Evolutionary conservation across 2,888 invertebrate genomes (phyloP).

Genomic region (Drosophila maculinotata): DNA sequence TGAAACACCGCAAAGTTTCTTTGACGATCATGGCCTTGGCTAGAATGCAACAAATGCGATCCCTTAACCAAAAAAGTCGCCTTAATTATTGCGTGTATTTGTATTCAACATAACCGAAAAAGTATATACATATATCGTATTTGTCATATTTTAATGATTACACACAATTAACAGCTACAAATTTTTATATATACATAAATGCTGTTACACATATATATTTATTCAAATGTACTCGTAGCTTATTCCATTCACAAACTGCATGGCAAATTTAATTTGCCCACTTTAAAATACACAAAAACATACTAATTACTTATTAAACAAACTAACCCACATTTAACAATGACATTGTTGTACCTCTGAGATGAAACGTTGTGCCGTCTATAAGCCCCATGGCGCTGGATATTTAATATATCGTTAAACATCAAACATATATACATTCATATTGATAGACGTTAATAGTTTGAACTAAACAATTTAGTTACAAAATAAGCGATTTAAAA

Average conservation of each 20-base stretch:
- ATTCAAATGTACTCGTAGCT: conserved; percentile 29
- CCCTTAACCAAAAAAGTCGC: conserved; percentile 60
- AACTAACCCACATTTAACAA: conserved; percentile 18
- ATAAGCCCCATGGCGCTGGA: conserved; percentile 15
- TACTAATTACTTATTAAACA: conserved; percentile 10
- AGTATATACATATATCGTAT: conserved; percentile 28
- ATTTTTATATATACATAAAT: conserved; percentile 26
- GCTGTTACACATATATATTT: conserved; percentile 45
- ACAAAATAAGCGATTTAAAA: conserved; percentile 17
- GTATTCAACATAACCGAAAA: conserved; percentile 62
- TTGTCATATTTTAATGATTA: conserved; percentile 33
- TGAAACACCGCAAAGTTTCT: conserved; percentile 99
- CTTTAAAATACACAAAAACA: conserved; percentile 3
- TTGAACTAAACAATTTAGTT: conserved; percentile 19
- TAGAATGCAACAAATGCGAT: conserved; percentile 85
- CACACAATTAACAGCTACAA: conserved; percentile 35
- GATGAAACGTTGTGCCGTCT: conserved; percentile 39
- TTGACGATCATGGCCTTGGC: conserved; percentile 99
- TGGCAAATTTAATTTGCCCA: conserved; percentile 45
- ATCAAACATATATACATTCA: conserved; percentile 20
- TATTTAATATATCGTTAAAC: conserved; percentile 16
- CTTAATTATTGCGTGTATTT: conserved; percentile 64
- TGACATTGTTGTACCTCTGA: conserved; percentile 32
- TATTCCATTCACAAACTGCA: conserved; percentile 19
- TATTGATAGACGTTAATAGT: conserved; percentile 7